These are phyloP conservation scores for Agrochola lychnidis DNA, from an alignment of 2,888 invertebrate genomes.

Conservation along the genomic window DNA sequence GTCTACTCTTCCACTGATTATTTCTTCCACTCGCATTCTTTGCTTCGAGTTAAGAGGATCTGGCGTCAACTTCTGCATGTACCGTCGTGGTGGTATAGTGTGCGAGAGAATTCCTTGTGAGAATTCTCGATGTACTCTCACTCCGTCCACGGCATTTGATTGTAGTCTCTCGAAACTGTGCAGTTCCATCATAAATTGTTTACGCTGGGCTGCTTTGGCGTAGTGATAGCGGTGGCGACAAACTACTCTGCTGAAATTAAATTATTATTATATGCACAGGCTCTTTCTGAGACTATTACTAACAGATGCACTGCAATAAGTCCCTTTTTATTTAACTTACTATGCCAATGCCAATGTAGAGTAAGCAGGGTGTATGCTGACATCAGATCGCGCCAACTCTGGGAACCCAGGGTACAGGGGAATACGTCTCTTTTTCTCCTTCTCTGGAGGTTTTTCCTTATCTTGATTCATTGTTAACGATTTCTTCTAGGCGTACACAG, in stretches of 20 bases:
- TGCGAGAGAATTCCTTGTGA: slow-evolving; percentile 90
- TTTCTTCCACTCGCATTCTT: slow-evolving; percentile 86
- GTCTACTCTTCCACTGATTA: slow-evolving; percentile 82
- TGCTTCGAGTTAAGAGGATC: slow-evolving; percentile 82
- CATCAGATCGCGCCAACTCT: slow-evolving; percentile 90
- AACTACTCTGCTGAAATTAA: slow-evolving; percentile 90
- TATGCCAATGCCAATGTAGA: slow-evolving; percentile 90
- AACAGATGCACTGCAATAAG: background rate
- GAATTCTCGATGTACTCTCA: slow-evolving; percentile 92
- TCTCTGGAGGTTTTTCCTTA: slow-evolving; percentile 44
- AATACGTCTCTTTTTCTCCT: slow-evolving; percentile 71
- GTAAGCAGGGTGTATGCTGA: slow-evolving; percentile 92
- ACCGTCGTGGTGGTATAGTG: slow-evolving; percentile 84
- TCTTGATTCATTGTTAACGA: slow-evolving; percentile 26
- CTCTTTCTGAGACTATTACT: too few species aligned
- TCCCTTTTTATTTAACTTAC: slow-evolving; percentile 85
- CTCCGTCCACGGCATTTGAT: slow-evolving; percentile 91
- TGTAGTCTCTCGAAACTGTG: slow-evolving; percentile 91
- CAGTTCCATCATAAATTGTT: slow-evolving; percentile 92
- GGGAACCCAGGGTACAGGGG: slow-evolving; percentile 88
- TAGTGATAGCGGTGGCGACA: slow-evolving; percentile 91
- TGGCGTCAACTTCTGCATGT: slow-evolving; percentile 84
- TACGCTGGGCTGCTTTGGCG: slow-evolving; percentile 87
- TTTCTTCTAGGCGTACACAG: slow-evolving; percentile 9
- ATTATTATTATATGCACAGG: background rate